phyloP scores from a whole-genome alignment of 2,113 vertebrate species.

The Labrus mixtus region DNA sequence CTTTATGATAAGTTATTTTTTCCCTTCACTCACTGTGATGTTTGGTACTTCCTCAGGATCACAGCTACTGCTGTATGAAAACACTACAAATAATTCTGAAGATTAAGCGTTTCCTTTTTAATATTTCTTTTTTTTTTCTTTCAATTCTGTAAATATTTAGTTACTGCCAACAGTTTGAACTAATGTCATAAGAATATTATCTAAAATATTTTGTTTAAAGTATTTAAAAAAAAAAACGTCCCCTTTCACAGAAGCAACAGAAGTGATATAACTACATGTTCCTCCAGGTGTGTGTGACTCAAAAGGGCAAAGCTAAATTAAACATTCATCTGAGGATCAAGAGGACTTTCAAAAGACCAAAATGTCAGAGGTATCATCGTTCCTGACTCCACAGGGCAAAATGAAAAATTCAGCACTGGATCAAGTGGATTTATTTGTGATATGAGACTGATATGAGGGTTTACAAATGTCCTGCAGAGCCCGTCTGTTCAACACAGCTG shows the following conservation, averaged over 20 bases:
- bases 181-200: too few relatives aligned
- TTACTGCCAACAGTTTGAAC: too few relatives aligned
- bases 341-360: slow-evolving; percentile 7
- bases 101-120: too few relatives aligned
- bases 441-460: slow-evolving; percentile 17
- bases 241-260: too few relatives aligned
- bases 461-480: slow-evolving; percentile 36
- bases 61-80: too few relatives aligned
- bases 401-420: slow-evolving; percentile 30
- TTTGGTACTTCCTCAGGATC: neutral
- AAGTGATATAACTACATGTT: neutral
- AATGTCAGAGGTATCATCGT: slow-evolving; percentile 27
- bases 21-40: neutral
- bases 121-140: too few relatives aligned
- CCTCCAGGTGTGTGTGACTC: neutral
- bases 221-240: too few relatives aligned
- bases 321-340: slow-evolving; percentile 14
- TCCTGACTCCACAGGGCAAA: neutral
- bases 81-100: too few relatives aligned
- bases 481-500: slow-evolving; percentile 29
- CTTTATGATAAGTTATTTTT: neutral
- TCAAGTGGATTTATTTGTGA: slow-evolving; percentile 30
- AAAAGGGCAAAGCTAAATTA: slow-evolving; percentile 5
- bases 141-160: too few relatives aligned
- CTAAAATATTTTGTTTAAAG: too few relatives aligned